Base-by-base conservation (phyloP, 1,140 invertebrate genomes). In the Reticulitermes speratus region DNA sequence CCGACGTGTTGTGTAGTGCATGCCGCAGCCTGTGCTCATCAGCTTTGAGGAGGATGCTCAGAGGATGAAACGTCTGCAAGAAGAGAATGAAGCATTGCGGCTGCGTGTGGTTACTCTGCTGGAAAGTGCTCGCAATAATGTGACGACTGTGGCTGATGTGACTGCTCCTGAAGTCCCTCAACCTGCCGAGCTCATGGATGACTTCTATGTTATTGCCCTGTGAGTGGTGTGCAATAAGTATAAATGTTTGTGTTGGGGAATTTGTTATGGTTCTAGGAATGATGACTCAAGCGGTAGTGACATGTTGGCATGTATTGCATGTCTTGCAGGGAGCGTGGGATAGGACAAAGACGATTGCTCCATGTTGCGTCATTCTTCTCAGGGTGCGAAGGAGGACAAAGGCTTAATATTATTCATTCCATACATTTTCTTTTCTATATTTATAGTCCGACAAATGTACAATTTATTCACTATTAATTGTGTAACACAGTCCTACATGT, bases 131-230 rank as follows among this genome's bases (percentile, higher is more conserved):
- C 84, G 84, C 81, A 86, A 88, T 87, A 85, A 90, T 89, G 85
- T 89, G 89, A 84, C 88, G 88, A 84, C 89, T 87, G 87, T 91
- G 21, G 91, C 92, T 85, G 93, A 94, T 87, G 92, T 94, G 16
- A 92, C 92, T 89, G 92, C 93, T 52, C 93, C 93, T 87, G 91
- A 94, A 84, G 93, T 93, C 25, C 93, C 94, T 85, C 93, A 95
- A 11, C 94, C 96, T 8, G 89, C 94, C 23, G 96, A 97, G 84
- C 91, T 98, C 23, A 96, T 98, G 89, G 97, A 98, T 91, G 97
- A 98, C 90, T 98, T 98, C 92, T 97, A 96, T 90, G 96, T 96
- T 44, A 97, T 98, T 88, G 96, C 97, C 52, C 95, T 97, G 90
- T 97, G 95, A 90, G 92, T 93, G 91, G 59, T 59, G 21, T 59